Evolutionary conservation across 2,797 vertebrate species (phyloP).

Genomic region (Cichlasoma orientale): DNA sequence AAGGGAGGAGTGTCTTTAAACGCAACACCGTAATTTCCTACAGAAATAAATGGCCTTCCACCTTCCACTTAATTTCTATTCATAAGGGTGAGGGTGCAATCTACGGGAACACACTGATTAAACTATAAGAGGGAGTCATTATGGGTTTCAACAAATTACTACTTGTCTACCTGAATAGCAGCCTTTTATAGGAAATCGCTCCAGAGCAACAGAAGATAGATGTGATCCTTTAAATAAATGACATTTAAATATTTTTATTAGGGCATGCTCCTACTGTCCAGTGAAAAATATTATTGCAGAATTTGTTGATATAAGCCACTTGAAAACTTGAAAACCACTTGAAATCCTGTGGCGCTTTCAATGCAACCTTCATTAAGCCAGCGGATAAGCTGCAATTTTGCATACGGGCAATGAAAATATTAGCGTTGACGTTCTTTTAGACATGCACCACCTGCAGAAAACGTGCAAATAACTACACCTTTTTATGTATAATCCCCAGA

Average conservation of each 20-base stretch:
- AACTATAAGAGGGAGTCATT: background rate
- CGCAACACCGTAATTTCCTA: background rate
- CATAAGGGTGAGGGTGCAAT: slow-evolving; percentile 1
- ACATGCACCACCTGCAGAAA: background rate
- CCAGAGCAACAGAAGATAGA: background rate
- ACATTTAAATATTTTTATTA: background rate
- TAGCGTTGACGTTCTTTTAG: no score
- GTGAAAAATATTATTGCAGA: background rate
- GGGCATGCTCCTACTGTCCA: background rate
- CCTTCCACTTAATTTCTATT: slow-evolving; percentile 20
- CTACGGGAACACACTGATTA: background rate
- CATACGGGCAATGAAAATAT: no score
- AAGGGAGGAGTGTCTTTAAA: background rate
- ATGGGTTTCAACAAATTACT: slow-evolving; percentile 3
- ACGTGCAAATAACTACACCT: background rate
- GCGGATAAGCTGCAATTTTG: no score
- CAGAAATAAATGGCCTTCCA: background rate
- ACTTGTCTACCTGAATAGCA: background rate
- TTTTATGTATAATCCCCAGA: background rate
- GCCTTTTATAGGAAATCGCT: background rate
- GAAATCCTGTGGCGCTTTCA: no score
- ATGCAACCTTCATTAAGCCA: no score
- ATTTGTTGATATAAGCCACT: background rate
- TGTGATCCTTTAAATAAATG: background rate
- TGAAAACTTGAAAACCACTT: background rate